Evolutionary conservation across 2,888 invertebrate genomes (phyloP), one percentile per base, ranked within the genome.

Genomic region (Orchestes rusci): DNA sequence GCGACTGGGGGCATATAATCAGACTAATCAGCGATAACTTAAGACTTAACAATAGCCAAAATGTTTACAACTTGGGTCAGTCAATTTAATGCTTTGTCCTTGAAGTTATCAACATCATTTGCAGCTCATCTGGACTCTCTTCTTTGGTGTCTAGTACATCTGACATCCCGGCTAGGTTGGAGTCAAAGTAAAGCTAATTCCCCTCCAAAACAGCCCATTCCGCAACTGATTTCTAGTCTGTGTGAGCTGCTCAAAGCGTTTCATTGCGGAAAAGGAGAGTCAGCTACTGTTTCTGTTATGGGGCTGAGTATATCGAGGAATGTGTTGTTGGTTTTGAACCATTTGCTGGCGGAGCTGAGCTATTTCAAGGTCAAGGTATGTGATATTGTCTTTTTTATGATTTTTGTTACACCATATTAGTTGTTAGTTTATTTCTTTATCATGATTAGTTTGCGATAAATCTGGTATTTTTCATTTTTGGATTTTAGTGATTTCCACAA

Each of bases 51-150:
- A 72, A 74, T 54, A 66, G 70, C 7, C 71, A 73, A 56, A 71
- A 74, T 58, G 75, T 74, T 60, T 76, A 75, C 52, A 75, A 76
- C 60, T 62, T 76, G 47, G 73, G 75, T 74, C 59, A n/a, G n/a
- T n/a, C n/a, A n/a, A n/a, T n/a, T n/a, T n/a, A n/a, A n/a, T n/a
- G n/a, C n/a, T n/a, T n/a, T n/a, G n/a, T n/a, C n/a, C n/a, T n/a
- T n/a, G n/a, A n/a, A n/a, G n/a, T n/a, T n/a, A n/a, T n/a, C n/a
- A n/a, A n/a, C n/a, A n/a, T n/a, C n/a, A n/a, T n/a, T n/a, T n/a
- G n/a, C n/a, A 73, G 74, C 73, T 5, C 72, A 73, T 56, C 63
- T 76, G 45, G 73, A 74, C 56, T 69, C 69, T 57, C 56, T 73
- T 10, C 54, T 75, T 20, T 66, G 68, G 0, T 72, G 72, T 41